Evolutionary conservation across 2,113 vertebrate genomes (phyloP), one percentile per base, ranked within the genome.

Genomic region (Myotis lucifugus): DNA sequence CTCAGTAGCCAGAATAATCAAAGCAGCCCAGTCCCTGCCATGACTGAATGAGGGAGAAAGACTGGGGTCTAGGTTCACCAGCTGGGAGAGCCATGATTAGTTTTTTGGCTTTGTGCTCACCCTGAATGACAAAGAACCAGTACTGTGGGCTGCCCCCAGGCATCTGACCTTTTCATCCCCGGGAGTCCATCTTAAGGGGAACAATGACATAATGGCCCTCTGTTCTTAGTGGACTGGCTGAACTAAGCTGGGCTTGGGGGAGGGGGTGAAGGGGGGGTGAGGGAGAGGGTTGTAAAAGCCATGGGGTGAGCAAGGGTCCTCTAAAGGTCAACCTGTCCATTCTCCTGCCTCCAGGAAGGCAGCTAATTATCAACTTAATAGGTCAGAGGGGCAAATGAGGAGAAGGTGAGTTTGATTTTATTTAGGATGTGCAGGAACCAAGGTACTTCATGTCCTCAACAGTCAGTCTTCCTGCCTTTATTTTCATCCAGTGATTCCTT

Each of bases 111-210:
- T 92, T 96, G 88, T 95, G 76, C 21, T 95, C 46, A 72, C 50
- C n/a, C 88, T 52, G 88, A 93, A 86, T 88, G 82, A 97, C 92
- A 95, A 94, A 85, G 85, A 54, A 86, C 73, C 27, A 88, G 48
- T 82, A 94, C 90, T 95, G 82, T 32, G 21, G 67, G 56, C 92
- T 96, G 88, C 85, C 72, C 85, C 61, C 37, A 85, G 90, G 90
- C 93, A 93, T 96, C 94, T 96, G 96, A 97, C 90, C 95, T 96
- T 97, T 97, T 95, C 85, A 91, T 81, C 95, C 82, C 46, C 32
- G 78, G 54, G 29, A 79, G 85, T 92, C 95, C 87, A 50, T 93
- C 85, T 95, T 95, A 93, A 83, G 87, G 87, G n/a, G 77, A 95
- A 97, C 82, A 96, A 86, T 88, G 67, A 82, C 85, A 97, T 88